phyloP scores from a whole-genome alignment of 2,113 vertebrate species.

The Microtus pennsylvanicus region DNA sequence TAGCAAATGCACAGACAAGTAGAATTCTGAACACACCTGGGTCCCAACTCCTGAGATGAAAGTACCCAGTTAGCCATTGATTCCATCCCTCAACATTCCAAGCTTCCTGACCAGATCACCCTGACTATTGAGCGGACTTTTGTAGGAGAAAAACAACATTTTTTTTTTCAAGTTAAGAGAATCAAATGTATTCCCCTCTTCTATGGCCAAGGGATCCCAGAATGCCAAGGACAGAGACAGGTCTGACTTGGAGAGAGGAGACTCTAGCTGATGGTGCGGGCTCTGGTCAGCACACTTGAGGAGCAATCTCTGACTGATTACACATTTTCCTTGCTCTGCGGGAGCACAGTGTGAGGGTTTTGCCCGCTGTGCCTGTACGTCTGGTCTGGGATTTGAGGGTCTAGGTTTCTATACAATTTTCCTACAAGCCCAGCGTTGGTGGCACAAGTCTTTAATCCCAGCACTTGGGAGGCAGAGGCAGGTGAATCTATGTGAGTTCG shows the following conservation, averaged over 20 bases:
- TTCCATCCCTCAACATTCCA: background rate
- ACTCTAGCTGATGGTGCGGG: background rate
- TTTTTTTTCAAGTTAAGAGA: background rate
- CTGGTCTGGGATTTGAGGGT: background rate
- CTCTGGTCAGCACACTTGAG: background rate
- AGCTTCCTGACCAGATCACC: background rate
- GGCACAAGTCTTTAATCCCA: no score
- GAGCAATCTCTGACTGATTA: background rate
- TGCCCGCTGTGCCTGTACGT: background rate
- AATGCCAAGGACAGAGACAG: background rate
- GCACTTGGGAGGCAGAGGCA: no score
- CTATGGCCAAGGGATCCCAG: background rate
- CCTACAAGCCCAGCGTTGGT: background rate
- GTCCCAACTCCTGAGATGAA: background rate
- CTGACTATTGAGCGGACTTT: background rate
- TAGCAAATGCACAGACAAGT: background rate
- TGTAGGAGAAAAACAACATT: background rate
- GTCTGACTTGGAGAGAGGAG: background rate
- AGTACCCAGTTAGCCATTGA: background rate
- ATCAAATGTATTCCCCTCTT: background rate
- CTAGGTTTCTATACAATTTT: constrained; percentile 4
- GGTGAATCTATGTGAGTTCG: no score
- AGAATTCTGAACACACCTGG: background rate
- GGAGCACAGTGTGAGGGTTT: background rate
- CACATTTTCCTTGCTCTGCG: background rate